Conservation (phyloP, 2,113 vertebrate genomes). For the Neoarius graeffei region DNA sequence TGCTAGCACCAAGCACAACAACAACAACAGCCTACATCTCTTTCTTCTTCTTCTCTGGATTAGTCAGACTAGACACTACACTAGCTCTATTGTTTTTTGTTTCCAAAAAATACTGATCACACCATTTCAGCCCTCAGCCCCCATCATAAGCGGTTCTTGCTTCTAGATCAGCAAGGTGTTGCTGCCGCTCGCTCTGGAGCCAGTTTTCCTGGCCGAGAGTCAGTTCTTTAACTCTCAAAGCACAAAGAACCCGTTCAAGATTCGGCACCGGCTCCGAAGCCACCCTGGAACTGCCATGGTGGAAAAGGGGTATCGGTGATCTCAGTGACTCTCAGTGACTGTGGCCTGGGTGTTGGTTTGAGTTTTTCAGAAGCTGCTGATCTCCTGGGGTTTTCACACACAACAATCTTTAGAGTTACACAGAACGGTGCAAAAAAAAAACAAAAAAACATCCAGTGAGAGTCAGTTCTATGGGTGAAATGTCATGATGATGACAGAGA, state of each 20-base stretch:
- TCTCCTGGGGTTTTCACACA: background rate
- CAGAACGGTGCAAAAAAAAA: background rate
- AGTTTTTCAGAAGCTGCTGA: background rate
- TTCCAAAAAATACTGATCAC: too few species aligned
- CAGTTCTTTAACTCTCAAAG: background rate
- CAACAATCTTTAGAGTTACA: background rate
- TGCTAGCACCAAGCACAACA: too few species aligned
- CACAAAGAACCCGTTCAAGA: background rate
- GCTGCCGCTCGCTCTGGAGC: too few species aligned
- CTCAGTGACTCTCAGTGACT: background rate
- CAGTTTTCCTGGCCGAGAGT: too few species aligned
- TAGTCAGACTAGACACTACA: too few species aligned
- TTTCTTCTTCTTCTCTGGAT: too few species aligned
- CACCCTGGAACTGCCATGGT: background rate
- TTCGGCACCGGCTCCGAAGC: background rate
- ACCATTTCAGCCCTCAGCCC: too few species aligned
- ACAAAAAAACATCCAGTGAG: background rate
- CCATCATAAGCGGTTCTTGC: too few species aligned
- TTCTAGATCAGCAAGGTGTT: too few species aligned
- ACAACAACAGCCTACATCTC: too few species aligned
- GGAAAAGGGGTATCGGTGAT: background rate
- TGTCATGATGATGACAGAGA: background rate
- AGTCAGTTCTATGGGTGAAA: background rate
- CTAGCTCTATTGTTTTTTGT: too few species aligned
- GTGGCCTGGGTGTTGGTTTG: background rate